phyloP scores from a whole-genome alignment of 1,140 invertebrate species.

The Papilio xuthus region DNA sequence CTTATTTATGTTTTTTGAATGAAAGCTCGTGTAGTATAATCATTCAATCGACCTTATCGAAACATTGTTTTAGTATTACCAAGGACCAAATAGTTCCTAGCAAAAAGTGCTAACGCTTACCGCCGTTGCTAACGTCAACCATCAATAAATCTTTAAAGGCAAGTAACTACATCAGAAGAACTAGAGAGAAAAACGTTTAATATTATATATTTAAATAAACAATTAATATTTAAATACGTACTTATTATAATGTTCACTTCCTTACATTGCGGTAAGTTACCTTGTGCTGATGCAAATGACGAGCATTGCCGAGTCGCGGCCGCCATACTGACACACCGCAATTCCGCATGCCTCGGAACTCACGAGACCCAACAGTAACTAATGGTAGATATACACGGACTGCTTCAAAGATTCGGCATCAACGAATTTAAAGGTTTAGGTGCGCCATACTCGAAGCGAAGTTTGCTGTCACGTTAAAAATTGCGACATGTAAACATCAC shows the following conservation, averaged over 20 bases:
- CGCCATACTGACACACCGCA: background rate
- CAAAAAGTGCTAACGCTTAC: no score
- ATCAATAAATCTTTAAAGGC: no score
- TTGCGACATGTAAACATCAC: no score
- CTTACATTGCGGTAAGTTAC: background rate
- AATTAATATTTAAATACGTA: background rate
- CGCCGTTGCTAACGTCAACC: no score
- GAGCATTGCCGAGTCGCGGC: background rate
- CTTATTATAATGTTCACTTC: background rate
- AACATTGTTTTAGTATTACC: background rate
- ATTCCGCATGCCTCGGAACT: background rate
- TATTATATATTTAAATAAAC: background rate
- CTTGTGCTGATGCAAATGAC: conserved; percentile 11
- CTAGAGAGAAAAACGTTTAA: no score
- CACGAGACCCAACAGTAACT: background rate
- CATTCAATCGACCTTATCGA: background rate
- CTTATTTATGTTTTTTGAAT: background rate
- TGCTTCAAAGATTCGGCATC: background rate
- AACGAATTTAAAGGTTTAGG: background rate
- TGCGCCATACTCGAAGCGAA: background rate
- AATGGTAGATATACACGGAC: background rate
- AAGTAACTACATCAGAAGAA: no score
- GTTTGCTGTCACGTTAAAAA: no score
- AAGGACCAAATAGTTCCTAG: no score
- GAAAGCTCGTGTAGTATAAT: background rate